These are phyloP conservation scores for Leucophenga montana DNA, from an alignment of 2,888 invertebrate species.

Conservation along the genomic window DNA sequence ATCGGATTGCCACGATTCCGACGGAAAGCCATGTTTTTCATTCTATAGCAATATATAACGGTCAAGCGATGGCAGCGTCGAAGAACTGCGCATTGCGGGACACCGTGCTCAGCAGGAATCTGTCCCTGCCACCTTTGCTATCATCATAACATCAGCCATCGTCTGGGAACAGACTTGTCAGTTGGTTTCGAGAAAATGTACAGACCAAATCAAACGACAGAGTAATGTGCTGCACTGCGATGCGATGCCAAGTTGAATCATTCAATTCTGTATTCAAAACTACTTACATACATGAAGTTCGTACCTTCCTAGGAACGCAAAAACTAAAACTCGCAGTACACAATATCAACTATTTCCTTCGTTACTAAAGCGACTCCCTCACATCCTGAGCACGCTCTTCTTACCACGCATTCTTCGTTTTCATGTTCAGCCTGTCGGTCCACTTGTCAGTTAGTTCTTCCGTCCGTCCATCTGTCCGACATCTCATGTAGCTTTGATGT, in stretches of 20 bases:
- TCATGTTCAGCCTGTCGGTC: slow-evolving; percentile 6
- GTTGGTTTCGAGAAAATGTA: slow-evolving; percentile 21
- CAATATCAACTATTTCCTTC: slow-evolving; percentile 66
- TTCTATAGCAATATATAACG: slow-evolving; percentile 3
- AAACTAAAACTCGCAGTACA: slow-evolving; percentile 49
- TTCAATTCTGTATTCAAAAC: slow-evolving; percentile 24
- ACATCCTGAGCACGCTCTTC: not conserved
- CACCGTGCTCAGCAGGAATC: not conserved
- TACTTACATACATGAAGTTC: slow-evolving; percentile 11
- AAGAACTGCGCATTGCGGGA: not conserved
- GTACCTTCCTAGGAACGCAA: slow-evolving; percentile 14
- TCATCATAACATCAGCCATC: not conserved
- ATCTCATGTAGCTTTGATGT: slow-evolving; percentile 55
- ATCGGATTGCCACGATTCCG: no score
- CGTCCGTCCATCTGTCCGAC: slow-evolving; percentile 57
- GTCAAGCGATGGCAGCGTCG: not conserved
- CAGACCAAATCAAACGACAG: slow-evolving; percentile 6
- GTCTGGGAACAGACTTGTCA: slow-evolving; percentile 17
- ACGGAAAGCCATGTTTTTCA: not conserved
- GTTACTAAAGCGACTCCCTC: slow-evolving; percentile 56
- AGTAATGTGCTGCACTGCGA: slow-evolving; percentile 9
- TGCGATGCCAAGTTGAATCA: slow-evolving; percentile 10
- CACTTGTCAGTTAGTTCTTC: slow-evolving; percentile 18
- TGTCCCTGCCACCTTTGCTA: not conserved
- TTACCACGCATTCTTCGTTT: not conserved